These are phyloP conservation scores for Standfussiana lucernea DNA, from an alignment of 2,888 invertebrate genomes.

Conservation along the genomic window DNA sequence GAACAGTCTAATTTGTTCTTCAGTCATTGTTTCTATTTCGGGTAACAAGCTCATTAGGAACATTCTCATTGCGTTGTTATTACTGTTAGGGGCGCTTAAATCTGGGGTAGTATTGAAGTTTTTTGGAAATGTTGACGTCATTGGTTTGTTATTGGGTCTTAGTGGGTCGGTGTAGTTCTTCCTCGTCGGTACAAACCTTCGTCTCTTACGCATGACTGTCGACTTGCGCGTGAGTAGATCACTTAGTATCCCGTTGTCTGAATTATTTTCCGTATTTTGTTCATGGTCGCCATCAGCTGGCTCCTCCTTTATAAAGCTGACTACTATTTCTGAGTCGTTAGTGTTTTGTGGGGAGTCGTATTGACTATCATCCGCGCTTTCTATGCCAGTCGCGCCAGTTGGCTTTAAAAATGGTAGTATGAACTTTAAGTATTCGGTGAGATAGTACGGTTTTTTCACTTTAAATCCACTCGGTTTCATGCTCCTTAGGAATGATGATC, in stretches of 20 bases:
- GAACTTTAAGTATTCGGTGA: constrained; percentile 70
- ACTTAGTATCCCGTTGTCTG: constrained; percentile 46
- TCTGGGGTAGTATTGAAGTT: constrained; percentile 10
- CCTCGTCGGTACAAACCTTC: constrained; percentile 53
- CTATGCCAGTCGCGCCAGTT: constrained; percentile 38
- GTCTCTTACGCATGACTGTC: constrained; percentile 45
- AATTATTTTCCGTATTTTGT: constrained; percentile 29
- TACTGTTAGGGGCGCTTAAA: constrained; percentile 9
- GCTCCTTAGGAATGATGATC: constrained; percentile 73
- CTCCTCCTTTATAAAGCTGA: constrained; percentile 60
- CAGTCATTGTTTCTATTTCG: constrained; percentile 73
- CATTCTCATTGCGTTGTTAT: constrained; percentile 61
- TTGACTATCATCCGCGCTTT: constrained; percentile 54
- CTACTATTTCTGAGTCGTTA: constrained; percentile 32
- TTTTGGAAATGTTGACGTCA: constrained; percentile 15
- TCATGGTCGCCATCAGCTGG: constrained; percentile 48
- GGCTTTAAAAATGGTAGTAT: constrained; percentile 73
- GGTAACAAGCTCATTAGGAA: constrained; percentile 73
- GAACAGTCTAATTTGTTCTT: constrained; percentile 71
- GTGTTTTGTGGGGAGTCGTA: constrained; percentile 41
- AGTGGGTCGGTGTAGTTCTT: constrained; percentile 35
- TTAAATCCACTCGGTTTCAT: constrained; percentile 68
- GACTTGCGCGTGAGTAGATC: constrained; percentile 47
- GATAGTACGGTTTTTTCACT: constrained; percentile 72
- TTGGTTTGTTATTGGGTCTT: constrained; percentile 27